phyloP scores from a whole-genome alignment of 1,140 invertebrate genomes.

The Dendrolimus punctatus region DNA sequence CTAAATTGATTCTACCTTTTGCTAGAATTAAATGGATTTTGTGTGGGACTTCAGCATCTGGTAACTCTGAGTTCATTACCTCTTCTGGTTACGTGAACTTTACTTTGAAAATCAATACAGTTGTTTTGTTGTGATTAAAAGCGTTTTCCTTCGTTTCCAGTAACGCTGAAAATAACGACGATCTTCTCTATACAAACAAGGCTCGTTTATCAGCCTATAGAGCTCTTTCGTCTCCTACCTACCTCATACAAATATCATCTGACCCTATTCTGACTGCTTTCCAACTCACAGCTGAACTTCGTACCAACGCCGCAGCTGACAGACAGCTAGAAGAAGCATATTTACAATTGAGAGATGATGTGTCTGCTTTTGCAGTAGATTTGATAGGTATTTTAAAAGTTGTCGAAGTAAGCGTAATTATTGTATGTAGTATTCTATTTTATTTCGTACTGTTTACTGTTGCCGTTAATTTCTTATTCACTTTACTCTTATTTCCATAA shows the following conservation, averaged over 20 bases:
- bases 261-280: conserved; percentile 81
- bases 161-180: conserved; percentile 40
- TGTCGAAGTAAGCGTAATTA: conserved; percentile 1
- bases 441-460: not conserved
- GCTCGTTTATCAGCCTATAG: conserved; percentile 73
- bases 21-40: too few species aligned
- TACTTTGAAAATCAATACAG: not conserved
- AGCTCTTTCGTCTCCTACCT: conserved; percentile 77
- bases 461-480: too few species aligned
- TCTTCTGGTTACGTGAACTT: too few species aligned
- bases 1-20: too few species aligned
- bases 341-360: conserved; percentile 67
- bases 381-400: conserved; percentile 62
- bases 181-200: conserved; percentile 64
- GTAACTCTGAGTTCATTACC: too few species aligned
- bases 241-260: conserved; percentile 76
- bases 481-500: too few species aligned
- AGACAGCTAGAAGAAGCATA: conserved; percentile 75
- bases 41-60: too few species aligned
- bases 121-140: not conserved
- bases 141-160: conserved; percentile 9
- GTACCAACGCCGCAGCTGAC: conserved; percentile 57
- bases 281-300: conserved; percentile 72
- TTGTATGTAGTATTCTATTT: too few species aligned
- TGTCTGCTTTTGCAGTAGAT: conserved; percentile 76